These are phyloP conservation scores for Mycteria americana DNA, from an alignment of 2,797 vertebrate genomes.

Conservation along the genomic window DNA sequence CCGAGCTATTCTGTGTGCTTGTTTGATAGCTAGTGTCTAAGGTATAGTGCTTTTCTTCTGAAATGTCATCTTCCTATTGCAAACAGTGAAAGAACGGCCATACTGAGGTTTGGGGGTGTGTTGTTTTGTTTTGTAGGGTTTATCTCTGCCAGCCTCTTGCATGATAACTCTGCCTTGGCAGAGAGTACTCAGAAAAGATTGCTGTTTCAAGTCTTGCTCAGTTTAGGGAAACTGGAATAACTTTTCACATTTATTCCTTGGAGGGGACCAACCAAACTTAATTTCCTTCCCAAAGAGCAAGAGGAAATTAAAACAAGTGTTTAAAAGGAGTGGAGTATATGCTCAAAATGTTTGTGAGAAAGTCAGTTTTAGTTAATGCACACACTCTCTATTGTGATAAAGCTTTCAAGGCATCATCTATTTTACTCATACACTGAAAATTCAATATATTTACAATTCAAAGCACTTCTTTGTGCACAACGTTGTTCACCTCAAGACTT, in stretches of 20 bases:
- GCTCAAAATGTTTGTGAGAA: neutral
- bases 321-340: neutral
- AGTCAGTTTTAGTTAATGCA: neutral
- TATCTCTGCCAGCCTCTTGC: neutral
- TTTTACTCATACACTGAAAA: neutral
- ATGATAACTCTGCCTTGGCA: constrained; percentile 69
- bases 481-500: neutral
- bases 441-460: neutral
- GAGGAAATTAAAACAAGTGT: constrained; percentile 33
- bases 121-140: neutral
- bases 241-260: constrained; percentile 80
- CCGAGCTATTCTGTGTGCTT: neutral
- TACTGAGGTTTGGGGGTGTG: neutral
- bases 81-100: neutral
- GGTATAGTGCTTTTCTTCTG: constrained; percentile 24
- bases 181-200: constrained; percentile 90
- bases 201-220: constrained; percentile 86
- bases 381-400: neutral
- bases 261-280: constrained; percentile 79
- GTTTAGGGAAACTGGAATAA: constrained; percentile 82
- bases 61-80: constrained; percentile 52
- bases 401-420: neutral
- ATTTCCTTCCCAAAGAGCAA: constrained; percentile 74
- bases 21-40: neutral
- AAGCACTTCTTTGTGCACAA: neutral